phyloP scores from a whole-genome alignment of 1,140 invertebrate species.

The Cherax destructor region DNA sequence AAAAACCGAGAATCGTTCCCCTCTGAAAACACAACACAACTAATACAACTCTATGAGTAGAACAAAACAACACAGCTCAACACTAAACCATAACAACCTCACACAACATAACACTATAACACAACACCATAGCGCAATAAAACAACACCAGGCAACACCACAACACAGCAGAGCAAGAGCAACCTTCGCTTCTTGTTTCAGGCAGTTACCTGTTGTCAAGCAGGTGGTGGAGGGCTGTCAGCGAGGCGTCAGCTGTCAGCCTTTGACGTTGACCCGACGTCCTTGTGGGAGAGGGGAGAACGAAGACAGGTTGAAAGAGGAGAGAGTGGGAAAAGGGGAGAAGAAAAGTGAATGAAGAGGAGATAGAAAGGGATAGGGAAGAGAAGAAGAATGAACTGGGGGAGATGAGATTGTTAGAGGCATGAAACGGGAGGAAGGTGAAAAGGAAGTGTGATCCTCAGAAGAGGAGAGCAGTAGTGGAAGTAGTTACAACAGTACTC shows the following conservation, averaged over 20 bases:
- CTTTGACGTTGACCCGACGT: background rate
- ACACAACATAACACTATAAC: background rate
- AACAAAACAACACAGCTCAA: no score
- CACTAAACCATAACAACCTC: no score
- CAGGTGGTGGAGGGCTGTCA: constrained; percentile 14
- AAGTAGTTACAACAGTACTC: no score
- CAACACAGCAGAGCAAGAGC: no score
- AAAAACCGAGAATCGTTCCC: no score
- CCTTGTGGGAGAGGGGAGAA: background rate
- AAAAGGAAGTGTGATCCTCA: background rate
- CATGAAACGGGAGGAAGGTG: background rate
- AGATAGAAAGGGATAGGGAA: background rate
- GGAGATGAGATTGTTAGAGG: background rate
- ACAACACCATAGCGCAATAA: background rate
- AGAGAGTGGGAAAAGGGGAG: background rate
- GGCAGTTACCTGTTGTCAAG: constrained; percentile 2
- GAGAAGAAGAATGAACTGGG: background rate
- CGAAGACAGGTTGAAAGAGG: background rate
- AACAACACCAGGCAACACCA: no score
- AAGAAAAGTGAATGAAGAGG: background rate
- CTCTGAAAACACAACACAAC: background rate
- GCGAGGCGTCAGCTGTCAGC: constrained; percentile 19
- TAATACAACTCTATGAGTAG: no score
- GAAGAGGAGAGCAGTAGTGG: background rate
- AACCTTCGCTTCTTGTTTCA: no score